Evolutionary conservation across 2,797 vertebrate species (phyloP).

Genomic region (Eulemur albifrons): DNA sequence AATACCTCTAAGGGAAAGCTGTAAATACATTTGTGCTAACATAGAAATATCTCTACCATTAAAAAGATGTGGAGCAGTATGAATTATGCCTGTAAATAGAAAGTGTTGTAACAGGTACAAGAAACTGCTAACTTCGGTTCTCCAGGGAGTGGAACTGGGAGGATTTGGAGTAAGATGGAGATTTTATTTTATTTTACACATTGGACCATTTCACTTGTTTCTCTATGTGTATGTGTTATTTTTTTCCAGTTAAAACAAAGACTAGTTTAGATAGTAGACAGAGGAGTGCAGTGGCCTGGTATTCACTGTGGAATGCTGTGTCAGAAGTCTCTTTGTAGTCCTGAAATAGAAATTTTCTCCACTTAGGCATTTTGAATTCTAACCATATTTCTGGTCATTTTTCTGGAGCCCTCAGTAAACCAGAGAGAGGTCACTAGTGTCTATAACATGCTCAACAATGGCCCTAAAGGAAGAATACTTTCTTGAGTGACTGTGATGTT

Average conservation of each 20-base stretch:
- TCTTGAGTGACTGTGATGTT: background rate
- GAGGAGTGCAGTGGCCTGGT: background rate
- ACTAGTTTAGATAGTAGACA: background rate
- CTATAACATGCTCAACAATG: background rate
- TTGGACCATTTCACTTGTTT: background rate
- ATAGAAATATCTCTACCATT: background rate
- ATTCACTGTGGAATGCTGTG: background rate
- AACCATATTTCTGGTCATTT: background rate
- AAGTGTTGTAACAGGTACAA: background rate
- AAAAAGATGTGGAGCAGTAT: background rate
- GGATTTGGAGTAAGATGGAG: background rate
- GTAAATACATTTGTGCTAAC: background rate
- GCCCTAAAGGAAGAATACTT: background rate
- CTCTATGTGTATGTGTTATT: background rate
- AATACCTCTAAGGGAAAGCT: background rate
- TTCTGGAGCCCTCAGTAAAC: background rate
- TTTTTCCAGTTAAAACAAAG: conserved; percentile 8
- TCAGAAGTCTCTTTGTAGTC: background rate
- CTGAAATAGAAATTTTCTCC: background rate
- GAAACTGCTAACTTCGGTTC: background rate
- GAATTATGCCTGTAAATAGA: background rate
- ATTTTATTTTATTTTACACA: conserved; percentile 22
- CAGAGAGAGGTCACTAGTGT: background rate
- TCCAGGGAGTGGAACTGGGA: background rate
- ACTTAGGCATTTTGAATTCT: background rate